Conservation (phyloP, 1,140 invertebrate genomes). For the Magallana gigas region DNA sequence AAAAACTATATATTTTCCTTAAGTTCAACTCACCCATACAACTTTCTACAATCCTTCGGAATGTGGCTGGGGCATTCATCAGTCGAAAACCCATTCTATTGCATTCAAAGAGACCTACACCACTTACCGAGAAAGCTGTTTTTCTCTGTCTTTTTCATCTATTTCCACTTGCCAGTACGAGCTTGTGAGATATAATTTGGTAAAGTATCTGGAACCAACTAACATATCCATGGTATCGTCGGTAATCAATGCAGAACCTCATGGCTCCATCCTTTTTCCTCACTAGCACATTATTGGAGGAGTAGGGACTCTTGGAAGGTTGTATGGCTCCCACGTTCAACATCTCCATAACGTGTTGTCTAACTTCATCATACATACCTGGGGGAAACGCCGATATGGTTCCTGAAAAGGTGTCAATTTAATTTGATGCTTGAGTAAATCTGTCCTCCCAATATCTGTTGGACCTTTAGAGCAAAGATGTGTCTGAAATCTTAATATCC, state of each 20-base stretch:
- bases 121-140: conserved; percentile 65
- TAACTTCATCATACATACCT: conserved; percentile 44
- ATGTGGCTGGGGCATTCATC: neutral
- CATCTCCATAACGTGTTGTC: conserved; percentile 47
- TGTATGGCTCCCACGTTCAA: conserved; percentile 43
- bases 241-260: conserved; percentile 62
- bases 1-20: conserved; percentile 1
- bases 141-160: conserved; percentile 66
- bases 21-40: conserved; percentile 38
- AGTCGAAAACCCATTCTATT: conserved; percentile 44
- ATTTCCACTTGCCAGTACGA: conserved; percentile 60
- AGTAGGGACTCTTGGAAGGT: conserved; percentile 46
- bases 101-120: conserved; percentile 51
- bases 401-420: conserved; percentile 50
- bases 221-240: conserved; percentile 48
- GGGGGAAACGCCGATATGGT: conserved; percentile 48
- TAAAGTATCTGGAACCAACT: conserved; percentile 39
- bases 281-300: conserved; percentile 53
- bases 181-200: conserved; percentile 28
- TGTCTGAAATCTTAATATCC: neutral
- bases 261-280: conserved; percentile 60
- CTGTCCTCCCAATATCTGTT: too few relatives aligned
- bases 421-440: too few relatives aligned
- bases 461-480: too few relatives aligned
- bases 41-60: neutral